Evolutionary conservation across 2,888 invertebrate genomes (phyloP).

Genomic region (Stegophylla sp.): DNA sequence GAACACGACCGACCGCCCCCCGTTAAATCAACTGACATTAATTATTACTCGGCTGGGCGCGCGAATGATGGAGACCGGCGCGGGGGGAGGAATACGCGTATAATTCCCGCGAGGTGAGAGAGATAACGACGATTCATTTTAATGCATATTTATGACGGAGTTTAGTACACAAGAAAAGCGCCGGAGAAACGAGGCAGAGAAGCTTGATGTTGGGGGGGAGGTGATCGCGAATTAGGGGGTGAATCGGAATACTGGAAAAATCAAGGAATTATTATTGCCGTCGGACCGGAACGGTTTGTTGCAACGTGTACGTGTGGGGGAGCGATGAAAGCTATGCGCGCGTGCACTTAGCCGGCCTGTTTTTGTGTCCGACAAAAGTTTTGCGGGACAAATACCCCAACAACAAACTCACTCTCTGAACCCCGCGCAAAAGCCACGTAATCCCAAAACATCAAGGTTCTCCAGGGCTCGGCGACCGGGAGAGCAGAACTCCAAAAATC

Average conservation of each 20-base stretch:
- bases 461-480: no score
- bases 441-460: conserved; percentile 48
- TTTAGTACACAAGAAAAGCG: background rate
- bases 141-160: background rate
- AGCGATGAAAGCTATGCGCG: background rate
- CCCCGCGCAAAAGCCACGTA: conserved; percentile 18
- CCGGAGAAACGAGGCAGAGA: no score
- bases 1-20: background rate
- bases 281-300: no score
- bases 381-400: background rate
- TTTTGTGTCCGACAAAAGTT: conserved; percentile 34
- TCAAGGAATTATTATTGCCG: conserved; percentile 1
- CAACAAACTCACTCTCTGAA: background rate
- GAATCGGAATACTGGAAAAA: background rate
- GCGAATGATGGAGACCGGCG: background rate
- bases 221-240: no score
- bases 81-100: background rate
- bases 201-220: no score
- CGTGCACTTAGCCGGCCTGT: conserved; percentile 35
- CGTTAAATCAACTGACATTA: conserved; percentile 32
- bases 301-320: no score
- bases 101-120: background rate
- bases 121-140: background rate
- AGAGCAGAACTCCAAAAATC: conserved; percentile 1
- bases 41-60: background rate